These are phyloP conservation scores for Microhierax caerulescens DNA, from an alignment of 2,797 vertebrate species.

Conservation along the genomic window DNA sequence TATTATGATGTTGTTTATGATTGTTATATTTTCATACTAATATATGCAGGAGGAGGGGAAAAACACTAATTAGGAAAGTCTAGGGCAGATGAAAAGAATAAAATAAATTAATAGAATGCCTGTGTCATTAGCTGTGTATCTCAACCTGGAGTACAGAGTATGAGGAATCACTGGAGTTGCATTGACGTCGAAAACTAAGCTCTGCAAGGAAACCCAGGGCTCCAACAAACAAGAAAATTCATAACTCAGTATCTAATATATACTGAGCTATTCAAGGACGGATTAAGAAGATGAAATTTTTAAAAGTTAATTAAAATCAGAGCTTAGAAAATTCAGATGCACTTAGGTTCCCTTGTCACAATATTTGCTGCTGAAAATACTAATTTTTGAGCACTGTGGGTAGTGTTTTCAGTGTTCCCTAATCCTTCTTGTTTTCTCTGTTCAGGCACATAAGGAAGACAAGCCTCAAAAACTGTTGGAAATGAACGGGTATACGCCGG, in stretches of 20 bases:
- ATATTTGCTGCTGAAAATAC: not conserved
- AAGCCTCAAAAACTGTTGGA: constrained; percentile 37
- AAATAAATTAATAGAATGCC: not conserved
- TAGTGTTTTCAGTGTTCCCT: not conserved
- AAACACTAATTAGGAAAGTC: not conserved
- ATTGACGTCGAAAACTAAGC: not conserved
- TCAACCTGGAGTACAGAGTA: not conserved
- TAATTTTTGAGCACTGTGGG: not conserved
- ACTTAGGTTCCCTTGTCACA: not conserved
- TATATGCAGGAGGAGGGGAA: not conserved
- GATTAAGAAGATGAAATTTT: not conserved
- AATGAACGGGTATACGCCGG: not conserved
- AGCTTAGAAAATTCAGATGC: not conserved
- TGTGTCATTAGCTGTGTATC: not conserved
- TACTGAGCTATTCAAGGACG: not conserved
- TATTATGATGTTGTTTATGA: not conserved
- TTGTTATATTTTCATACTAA: not conserved
- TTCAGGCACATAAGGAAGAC: constrained; percentile 58
- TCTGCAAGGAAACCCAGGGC: not conserved
- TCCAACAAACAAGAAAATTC: not conserved
- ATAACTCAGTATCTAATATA: not conserved
- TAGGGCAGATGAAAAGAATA: not conserved
- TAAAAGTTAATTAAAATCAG: not conserved
- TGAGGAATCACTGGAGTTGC: not conserved
- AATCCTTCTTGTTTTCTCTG: not conserved